Evolutionary conservation across 2,797 vertebrate species (phyloP), one percentile per base, ranked within the genome.

Genomic region (Pteropus rufus): DNA sequence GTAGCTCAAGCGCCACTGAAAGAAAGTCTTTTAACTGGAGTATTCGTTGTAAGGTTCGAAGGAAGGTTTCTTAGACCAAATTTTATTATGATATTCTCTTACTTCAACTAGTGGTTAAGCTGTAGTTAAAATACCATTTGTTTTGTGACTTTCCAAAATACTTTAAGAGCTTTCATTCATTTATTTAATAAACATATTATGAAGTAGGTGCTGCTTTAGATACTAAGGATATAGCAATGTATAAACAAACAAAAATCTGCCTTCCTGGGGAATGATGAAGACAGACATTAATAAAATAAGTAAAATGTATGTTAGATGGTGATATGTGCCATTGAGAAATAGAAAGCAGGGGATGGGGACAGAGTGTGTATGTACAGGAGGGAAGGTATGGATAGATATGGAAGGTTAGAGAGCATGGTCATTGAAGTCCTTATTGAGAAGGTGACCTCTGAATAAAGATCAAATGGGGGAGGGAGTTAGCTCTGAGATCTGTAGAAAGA

Each of bases 61-160:
- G 34, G n/a, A 36, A 65, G 67, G 4, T 54, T 91, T 81, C 89
- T 82, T 58, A 80, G 24, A 62, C 2, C 34, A 84, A 41, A 70
- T 23, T 84, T 62, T 39, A 89, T n/a, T 34, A 23, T 16, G 36
- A 12, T 7, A 7, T 82, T 75, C 52, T 39, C 29, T 92, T 89
- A 12, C n/a, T 82, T 89, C 39, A 65, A 10, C 46, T 77, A 49
- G 15, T 69, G 44, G 49, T 85, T 58, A 95, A 49, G 10, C 12
- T 93, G 46, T 29, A 85, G 65, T 49, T 91, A 82, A 84, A 72
- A 60, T 34, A 36, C 2, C 12, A 44, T 77, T 82, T 82, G 31
- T 85, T 72, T 41, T 72, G 73, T 49, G 44, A 84, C 24, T 82
- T 73, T 82, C 41, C 34, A 82, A 90, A 88, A 91, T 76, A 36